A percentile compares a stretch with the other conserved stretches of the same genome.
Evolutionary conservation across 2,113 vertebrate genomes (phyloP).

Genomic region (Anguilla rostrata): DNA sequence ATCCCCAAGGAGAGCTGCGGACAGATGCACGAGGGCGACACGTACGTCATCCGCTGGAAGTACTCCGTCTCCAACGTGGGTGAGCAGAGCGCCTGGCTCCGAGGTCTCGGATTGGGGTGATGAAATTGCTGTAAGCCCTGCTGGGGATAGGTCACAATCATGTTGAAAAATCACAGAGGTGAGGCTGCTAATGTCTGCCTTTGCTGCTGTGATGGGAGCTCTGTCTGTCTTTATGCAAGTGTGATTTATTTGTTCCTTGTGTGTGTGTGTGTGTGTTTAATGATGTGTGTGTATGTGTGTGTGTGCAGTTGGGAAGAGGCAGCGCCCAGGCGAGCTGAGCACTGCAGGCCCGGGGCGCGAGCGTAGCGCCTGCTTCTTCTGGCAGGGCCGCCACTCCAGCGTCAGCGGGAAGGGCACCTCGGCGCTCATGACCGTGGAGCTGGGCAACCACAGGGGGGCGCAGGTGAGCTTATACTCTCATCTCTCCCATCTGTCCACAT

Average conservation of each 20-base stretch:
- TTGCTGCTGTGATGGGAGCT: background rate
- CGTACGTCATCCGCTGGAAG: conserved; percentile 70
- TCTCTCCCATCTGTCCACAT: background rate
- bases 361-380: conserved; percentile 63
- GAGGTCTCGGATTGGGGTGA: background rate
- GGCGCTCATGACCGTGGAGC: conserved; percentile 59
- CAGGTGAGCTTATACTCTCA: conserved; percentile 44
- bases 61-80: conserved; percentile 54
- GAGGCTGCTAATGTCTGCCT: background rate
- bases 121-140: too few relatives aligned
- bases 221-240: background rate
- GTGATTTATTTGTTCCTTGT: background rate
- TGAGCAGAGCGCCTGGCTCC: conserved; percentile 32
- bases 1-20: conserved; percentile 55
- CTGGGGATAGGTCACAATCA: background rate
- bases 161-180: background rate
- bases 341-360: conserved; percentile 24
- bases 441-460: conserved; percentile 53
- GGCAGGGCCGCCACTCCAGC: conserved; percentile 63
- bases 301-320: conserved; percentile 32
- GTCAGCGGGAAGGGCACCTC: conserved; percentile 58
- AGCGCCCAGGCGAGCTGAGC: conserved; percentile 22
- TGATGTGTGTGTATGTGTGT: background rate
- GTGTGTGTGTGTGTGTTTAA: background rate
- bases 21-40: conserved; percentile 69